Evolutionary conservation across 2,797 vertebrate species (phyloP).

Genomic region (Hapalemur alaotrensis): DNA sequence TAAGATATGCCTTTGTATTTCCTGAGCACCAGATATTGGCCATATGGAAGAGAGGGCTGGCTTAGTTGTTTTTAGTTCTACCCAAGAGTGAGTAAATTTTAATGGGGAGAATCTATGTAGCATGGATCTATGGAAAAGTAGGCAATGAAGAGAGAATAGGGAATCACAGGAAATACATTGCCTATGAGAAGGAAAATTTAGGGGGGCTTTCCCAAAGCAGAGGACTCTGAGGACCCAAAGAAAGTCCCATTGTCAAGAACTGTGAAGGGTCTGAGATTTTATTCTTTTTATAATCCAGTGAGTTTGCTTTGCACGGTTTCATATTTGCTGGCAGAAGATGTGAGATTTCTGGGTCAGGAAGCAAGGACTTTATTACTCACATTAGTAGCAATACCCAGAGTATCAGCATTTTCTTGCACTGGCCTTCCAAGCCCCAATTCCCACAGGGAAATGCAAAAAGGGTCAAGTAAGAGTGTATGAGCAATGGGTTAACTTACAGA

Average conservation of each 20-base stretch:
- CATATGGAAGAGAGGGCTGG: background rate
- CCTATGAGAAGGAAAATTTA: background rate
- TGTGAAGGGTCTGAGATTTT: background rate
- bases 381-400: background rate
- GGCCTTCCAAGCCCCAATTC: background rate
- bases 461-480: background rate
- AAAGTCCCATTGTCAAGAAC: background rate
- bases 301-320: background rate
- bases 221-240: background rate
- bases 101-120: background rate
- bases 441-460: background rate
- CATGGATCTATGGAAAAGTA: background rate
- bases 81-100: background rate
- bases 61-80: background rate
- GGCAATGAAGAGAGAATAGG: background rate
- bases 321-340: background rate
- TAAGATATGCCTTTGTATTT: background rate
- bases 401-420: background rate
- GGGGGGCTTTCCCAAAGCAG: background rate
- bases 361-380: background rate
- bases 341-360: background rate
- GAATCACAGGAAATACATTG: background rate
- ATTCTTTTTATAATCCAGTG: background rate
- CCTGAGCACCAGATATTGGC: background rate
- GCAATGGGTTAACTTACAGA: background rate